Evolutionary conservation across 2,113 vertebrate species (phyloP).

Genomic region (Gobiocypris rarus): DNA sequence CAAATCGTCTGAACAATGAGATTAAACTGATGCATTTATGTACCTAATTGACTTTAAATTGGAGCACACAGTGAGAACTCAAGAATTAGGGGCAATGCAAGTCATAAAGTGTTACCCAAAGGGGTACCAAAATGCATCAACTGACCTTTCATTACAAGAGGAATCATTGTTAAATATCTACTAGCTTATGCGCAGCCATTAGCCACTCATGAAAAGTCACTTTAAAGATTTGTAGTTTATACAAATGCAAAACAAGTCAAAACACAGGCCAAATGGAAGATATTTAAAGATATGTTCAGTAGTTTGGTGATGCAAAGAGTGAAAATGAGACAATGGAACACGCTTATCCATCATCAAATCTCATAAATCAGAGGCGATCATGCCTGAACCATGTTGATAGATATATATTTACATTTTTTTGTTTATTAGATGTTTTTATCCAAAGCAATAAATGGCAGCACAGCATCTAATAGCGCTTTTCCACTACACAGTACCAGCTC

Average conservation of each 20-base stretch:
- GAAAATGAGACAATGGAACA: too few relatives aligned
- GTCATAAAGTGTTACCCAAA: conserved; percentile 42
- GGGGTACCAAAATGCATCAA: conserved; percentile 37
- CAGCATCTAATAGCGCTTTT: too few relatives aligned
- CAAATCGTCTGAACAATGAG: conserved; percentile 55
- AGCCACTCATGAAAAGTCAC: neutral
- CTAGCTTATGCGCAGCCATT: neutral
- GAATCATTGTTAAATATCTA: conserved; percentile 47
- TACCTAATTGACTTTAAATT: conserved; percentile 61
- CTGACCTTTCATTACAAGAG: conserved; percentile 44
- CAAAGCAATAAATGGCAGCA: too few relatives aligned
- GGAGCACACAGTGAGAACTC: conserved; percentile 40
- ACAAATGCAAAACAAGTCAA: neutral
- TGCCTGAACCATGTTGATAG: too few relatives aligned
- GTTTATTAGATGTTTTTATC: too few relatives aligned
- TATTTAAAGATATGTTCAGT: neutral
- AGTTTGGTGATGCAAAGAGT: too few relatives aligned
- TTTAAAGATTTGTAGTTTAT: conserved; percentile 5
- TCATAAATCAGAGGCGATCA: too few relatives aligned
- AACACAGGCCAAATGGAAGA: neutral
- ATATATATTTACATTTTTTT: too few relatives aligned
- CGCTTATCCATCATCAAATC: too few relatives aligned
- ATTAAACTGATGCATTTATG: conserved; percentile 59
- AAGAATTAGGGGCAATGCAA: conserved; percentile 45
- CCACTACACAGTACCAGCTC: too few relatives aligned